Conservation (phyloP, 2,113 vertebrate genomes). For the Erythrolamprus reginae region DNA sequence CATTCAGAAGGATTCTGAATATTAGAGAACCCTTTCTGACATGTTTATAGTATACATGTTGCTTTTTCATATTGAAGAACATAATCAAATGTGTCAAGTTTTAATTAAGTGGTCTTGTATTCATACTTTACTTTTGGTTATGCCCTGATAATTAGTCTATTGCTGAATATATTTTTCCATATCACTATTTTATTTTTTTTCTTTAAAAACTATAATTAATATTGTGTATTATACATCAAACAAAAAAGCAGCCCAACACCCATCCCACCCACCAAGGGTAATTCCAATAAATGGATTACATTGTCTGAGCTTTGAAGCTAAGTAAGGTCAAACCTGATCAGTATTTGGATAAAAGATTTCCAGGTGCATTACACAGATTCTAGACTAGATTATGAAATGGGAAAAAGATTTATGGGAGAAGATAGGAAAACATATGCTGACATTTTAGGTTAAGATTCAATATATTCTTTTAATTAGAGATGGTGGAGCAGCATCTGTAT, state of each 20-base stretch:
- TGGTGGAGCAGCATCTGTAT: background rate
- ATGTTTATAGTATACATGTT: background rate
- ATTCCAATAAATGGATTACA: background rate
- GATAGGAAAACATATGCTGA: slow-evolving; percentile 20
- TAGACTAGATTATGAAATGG: background rate
- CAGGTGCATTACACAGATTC: background rate
- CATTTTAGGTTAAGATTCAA: background rate
- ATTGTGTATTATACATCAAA: background rate
- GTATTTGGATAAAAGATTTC: background rate
- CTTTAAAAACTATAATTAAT: background rate
- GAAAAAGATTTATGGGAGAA: background rate
- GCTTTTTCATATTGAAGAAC: background rate
- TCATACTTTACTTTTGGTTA: background rate
- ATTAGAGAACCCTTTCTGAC: background rate
- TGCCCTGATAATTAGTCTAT: slow-evolving; percentile 8
- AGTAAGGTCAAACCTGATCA: background rate
- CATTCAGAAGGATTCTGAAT: slow-evolving; percentile 3
- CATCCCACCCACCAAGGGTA: background rate
- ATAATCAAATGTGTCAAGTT: slow-evolving; percentile 13
- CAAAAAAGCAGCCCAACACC: background rate
- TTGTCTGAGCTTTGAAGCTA: background rate
- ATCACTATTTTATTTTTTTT: background rate
- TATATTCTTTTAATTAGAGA: slow-evolving; percentile 9
- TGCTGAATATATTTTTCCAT: background rate
- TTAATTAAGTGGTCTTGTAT: background rate